Evolutionary conservation across 2,888 invertebrate genomes (phyloP).

Genomic region (Orthonychiurus folsomi): DNA sequence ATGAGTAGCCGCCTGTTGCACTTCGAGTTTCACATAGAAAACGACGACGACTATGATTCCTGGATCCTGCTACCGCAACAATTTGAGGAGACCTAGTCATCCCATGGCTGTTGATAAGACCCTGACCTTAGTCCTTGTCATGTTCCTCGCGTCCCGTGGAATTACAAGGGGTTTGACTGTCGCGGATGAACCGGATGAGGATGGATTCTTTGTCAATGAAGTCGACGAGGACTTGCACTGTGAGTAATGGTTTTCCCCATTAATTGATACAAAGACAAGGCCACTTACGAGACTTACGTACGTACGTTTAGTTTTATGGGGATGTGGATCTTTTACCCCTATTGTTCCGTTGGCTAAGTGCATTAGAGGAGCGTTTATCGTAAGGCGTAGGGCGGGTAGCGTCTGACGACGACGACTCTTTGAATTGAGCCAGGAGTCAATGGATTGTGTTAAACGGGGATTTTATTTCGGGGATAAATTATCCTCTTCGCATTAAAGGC

Average conservation of each 20-base stretch:
- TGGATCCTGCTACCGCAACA: too few relatives aligned
- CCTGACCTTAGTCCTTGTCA: constrained; percentile 15
- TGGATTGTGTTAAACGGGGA: too few relatives aligned
- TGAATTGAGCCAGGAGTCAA: too few relatives aligned
- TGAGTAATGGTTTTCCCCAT: constrained; percentile 29
- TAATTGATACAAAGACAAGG: constrained; percentile 13
- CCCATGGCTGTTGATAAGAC: constrained; percentile 17
- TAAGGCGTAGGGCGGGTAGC: too few relatives aligned
- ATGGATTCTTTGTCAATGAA: constrained; percentile 33
- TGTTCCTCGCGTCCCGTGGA: constrained; percentile 8
- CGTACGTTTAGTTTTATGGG: neutral
- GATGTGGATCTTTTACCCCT: too few relatives aligned
- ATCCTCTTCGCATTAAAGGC: too few relatives aligned
- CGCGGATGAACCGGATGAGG: constrained; percentile 22
- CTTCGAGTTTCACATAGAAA: constrained; percentile 5
- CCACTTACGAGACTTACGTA: neutral
- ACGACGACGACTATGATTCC: too few relatives aligned
- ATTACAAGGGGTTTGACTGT: constrained; percentile 7
- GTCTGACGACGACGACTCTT: too few relatives aligned
- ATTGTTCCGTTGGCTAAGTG: too few relatives aligned
- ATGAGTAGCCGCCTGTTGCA: constrained; percentile 28
- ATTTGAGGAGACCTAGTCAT: constrained; percentile 12
- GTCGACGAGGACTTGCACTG: constrained; percentile 39
- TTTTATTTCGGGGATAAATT: too few relatives aligned
- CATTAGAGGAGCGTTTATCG: too few relatives aligned